Evolutionary conservation across 2,888 invertebrate genomes (phyloP), one percentile per base, ranked within the genome.

Genomic region (Scelioninae gen. 2): DNA sequence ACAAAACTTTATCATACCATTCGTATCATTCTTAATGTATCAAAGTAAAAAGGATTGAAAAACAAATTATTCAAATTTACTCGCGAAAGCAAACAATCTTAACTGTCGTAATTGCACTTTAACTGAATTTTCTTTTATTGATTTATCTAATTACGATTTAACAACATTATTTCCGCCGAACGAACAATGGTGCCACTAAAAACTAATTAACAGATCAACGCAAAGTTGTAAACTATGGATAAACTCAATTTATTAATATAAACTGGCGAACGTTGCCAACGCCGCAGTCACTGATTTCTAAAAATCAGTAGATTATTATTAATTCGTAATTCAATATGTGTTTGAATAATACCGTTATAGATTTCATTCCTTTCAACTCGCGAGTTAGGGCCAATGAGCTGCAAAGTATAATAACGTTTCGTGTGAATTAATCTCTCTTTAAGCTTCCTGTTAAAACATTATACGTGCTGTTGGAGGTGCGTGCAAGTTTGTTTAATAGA

Each of bases 401-500:
- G 45, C 39, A 50, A 63, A 53, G 55, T 63, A 50, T 71, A 63
- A 70, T 63, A 70, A 70, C 41, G 50, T 69, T 57, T 50, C 63
- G 64, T 71, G 70, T 57, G 35, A 57, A 71, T 64, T 71, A 57
- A 63, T 63, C 70, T 70, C 50, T 46, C 48, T 70, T 55, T 70
- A 63, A 46, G 53, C 53, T 57, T 52, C 45, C 53, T 53, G 58
- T 28, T 61, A 48, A 43, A 57, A 43, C 50, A 50, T 61, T 58
- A 48, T 63, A 64, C 58, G 63, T 71, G 70, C 57, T 43, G 48
- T 52, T 64, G 52, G 52, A 52, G 37, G 58, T 71, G 70, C 70
- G 70, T 71, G 70, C 70, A 71, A 64, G 52, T 64, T 71, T 61
- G 57, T 71, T 71, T 64, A 63, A 63, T 57, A 64, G 57, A 35